These are phyloP conservation scores for Euclidia mi DNA, from an alignment of 2,888 invertebrate species.

Conservation along the genomic window DNA sequence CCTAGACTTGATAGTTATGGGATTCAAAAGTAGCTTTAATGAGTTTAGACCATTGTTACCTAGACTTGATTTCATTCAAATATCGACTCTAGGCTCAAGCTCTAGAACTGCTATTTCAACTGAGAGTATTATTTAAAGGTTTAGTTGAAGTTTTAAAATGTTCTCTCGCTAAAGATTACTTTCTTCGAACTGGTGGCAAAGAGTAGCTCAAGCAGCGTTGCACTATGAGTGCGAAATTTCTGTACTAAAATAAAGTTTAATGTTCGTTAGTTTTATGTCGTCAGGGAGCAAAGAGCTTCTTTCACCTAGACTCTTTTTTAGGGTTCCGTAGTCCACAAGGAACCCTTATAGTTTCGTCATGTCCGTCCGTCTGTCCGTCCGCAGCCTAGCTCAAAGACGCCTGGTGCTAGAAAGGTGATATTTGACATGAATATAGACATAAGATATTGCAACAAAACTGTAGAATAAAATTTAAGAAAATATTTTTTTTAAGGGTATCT, in stretches of 20 bases:
- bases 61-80: not conserved
- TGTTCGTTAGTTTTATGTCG: not conserved
- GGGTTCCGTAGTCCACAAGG: no score
- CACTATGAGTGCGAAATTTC: not conserved
- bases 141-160: slow-evolving; percentile 20
- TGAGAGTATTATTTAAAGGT: not conserved
- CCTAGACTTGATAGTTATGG: slow-evolving; percentile 36
- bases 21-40: slow-evolving; percentile 41
- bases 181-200: slow-evolving; percentile 17
- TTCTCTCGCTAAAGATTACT: slow-evolving; percentile 26
- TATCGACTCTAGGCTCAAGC: not conserved
- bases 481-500: no score
- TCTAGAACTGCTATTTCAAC: slow-evolving; percentile 6
- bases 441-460: no score
- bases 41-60: slow-evolving; percentile 30
- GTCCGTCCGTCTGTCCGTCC: no score
- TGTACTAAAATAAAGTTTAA: not conserved
- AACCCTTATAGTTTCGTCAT: no score
- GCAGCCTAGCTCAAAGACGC: no score
- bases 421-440: no score
- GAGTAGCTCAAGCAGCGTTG: slow-evolving; percentile 5
- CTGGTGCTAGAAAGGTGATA: no score
- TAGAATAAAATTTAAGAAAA: no score
- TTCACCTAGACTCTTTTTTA: not conserved
- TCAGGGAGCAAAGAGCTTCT: not conserved